Evolutionary conservation across 2,797 vertebrate species (phyloP).

Genomic region (Xenentodon cancila): DNA sequence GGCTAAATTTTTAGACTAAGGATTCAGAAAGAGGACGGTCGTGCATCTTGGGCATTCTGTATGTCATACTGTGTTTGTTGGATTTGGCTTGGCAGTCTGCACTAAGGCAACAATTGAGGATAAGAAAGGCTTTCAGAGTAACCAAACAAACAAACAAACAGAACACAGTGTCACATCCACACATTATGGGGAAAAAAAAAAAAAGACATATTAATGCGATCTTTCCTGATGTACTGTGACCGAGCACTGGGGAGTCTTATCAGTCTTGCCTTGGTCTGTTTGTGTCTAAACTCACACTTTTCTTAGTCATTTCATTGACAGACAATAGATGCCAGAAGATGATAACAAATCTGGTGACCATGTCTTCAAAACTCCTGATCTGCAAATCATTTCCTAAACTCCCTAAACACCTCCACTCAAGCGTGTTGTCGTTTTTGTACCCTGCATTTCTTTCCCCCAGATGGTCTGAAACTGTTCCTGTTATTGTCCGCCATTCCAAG

Average conservation of each 20-base stretch:
- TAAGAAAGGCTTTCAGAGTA: constrained; percentile 21
- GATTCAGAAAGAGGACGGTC: constrained; percentile 4
- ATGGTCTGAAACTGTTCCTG: neutral
- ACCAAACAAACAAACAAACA: constrained; percentile 6
- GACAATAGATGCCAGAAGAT: constrained; percentile 13
- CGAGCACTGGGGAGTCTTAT: no score
- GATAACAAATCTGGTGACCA: constrained; percentile 48
- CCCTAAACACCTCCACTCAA: neutral
- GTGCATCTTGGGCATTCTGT: constrained; percentile 1
- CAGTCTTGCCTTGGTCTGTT: constrained; percentile 18
- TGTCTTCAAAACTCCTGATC: constrained; percentile 10
- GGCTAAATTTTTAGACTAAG: neutral
- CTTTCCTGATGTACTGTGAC: no score
- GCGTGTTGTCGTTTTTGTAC: neutral
- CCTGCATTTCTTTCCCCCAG: neutral
- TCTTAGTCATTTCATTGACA: constrained; percentile 22
- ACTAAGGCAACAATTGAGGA: constrained; percentile 63
- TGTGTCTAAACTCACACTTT: constrained; percentile 26
- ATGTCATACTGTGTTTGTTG: constrained; percentile 27
- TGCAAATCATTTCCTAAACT: neutral
- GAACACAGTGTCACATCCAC: constrained; percentile 10
- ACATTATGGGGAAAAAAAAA: neutral
- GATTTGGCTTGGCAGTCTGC: constrained; percentile 71
- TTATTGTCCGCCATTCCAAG: neutral
- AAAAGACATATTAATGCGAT: constrained; percentile 10